Conservation (phyloP, 1,140 invertebrate species). For the Antheraea mylitta region DNA sequence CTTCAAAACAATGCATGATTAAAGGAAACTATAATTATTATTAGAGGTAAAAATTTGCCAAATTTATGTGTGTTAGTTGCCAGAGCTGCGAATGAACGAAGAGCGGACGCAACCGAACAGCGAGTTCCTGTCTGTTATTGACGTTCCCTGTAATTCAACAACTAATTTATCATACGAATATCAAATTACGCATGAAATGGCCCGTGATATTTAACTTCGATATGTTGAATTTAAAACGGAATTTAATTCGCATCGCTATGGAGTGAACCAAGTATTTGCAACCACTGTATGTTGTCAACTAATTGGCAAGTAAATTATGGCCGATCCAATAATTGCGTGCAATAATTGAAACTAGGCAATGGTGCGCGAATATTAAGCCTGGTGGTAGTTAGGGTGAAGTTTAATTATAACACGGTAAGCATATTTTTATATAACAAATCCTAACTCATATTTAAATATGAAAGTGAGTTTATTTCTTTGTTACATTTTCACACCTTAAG, state of each 20-base stretch:
- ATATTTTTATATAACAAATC: too few relatives aligned
- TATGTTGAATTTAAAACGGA: slow-evolving; percentile 68
- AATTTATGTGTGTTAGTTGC: slow-evolving; percentile 12
- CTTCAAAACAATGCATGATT: slow-evolving; percentile 11
- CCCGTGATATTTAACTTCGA: slow-evolving; percentile 53
- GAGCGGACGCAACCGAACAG: slow-evolving; percentile 20
- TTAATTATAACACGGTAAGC: neutral
- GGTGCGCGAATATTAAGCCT: neutral
- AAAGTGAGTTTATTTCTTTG: too few relatives aligned
- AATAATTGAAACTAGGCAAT: slow-evolving; percentile 10
- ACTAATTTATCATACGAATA: slow-evolving; percentile 76
- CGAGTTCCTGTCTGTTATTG: slow-evolving; percentile 19
- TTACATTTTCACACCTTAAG: too few relatives aligned
- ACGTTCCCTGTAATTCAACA: slow-evolving; percentile 64
- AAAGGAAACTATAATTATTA: slow-evolving; percentile 50
- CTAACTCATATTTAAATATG: too few relatives aligned
- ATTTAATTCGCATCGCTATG: slow-evolving; percentile 58
- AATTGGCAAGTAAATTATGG: slow-evolving; percentile 60
- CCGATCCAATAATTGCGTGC: slow-evolving; percentile 40
- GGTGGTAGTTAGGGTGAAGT: neutral
- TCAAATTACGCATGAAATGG: slow-evolving; percentile 74
- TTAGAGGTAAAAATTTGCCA: slow-evolving; percentile 40
- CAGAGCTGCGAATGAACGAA: slow-evolving; percentile 15
- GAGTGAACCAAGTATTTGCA: slow-evolving; percentile 46
- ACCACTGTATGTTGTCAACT: slow-evolving; percentile 43